A percentile compares a stretch with the other conserved stretches of the same genome.
Evolutionary conservation across 2,797 vertebrate species (phyloP).

Genomic region (Pempheris klunzingeri): DNA sequence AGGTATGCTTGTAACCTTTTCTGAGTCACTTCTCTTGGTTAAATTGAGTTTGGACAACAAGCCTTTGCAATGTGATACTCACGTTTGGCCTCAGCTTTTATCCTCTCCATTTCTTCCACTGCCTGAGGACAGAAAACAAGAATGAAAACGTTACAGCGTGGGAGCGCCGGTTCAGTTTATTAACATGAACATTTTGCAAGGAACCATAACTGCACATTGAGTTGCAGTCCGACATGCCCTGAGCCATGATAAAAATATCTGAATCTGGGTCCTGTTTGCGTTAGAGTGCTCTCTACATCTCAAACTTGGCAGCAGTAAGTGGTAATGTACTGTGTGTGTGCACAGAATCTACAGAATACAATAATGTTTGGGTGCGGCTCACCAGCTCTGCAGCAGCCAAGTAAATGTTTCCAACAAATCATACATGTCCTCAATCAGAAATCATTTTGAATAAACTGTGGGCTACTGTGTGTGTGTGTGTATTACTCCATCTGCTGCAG

Average conservation of each 20-base stretch:
- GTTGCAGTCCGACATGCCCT: neutral
- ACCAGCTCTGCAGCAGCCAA: neutral
- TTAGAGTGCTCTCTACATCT: neutral
- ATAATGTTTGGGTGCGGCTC: neutral
- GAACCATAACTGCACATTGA: neutral
- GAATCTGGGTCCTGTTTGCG: neutral
- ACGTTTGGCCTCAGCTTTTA: slow-evolving; percentile 84
- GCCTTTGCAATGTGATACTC: slow-evolving; percentile 45
- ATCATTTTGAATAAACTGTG: neutral
- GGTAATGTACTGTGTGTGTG: neutral
- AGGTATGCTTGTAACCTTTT: neutral
- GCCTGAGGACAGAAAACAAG: slow-evolving; percentile 78
- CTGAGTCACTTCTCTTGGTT: neutral
- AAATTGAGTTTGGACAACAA: neutral
- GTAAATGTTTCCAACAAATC: neutral
- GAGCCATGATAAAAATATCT: neutral
- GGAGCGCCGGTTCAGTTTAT: neutral
- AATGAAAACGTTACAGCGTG: neutral
- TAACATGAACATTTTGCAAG: neutral
- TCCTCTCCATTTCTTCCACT: slow-evolving; percentile 90
- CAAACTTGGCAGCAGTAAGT: neutral
- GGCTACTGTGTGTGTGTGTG: neutral
- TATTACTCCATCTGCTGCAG: neutral
- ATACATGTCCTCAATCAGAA: neutral
- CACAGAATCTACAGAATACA: neutral